Conservation (phyloP, 2,888 invertebrate genomes). For the Hermaeophaga mercurialis region DNA sequence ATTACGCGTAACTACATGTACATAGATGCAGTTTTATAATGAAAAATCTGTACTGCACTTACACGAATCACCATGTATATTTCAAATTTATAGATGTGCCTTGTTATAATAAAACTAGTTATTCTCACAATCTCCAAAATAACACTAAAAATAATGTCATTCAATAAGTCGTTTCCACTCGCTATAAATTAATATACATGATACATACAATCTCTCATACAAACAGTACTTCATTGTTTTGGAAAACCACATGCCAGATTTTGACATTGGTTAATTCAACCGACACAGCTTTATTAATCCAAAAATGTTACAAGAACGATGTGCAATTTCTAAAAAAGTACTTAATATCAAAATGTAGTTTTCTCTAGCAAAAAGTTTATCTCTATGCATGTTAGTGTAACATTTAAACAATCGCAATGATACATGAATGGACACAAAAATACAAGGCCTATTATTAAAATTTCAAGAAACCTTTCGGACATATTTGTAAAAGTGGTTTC, state of each 20-base stretch:
- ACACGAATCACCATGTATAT: too few species aligned
- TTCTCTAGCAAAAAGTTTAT: conserved; percentile 5
- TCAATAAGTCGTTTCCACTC: too few species aligned
- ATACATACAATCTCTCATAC: conserved; percentile 21
- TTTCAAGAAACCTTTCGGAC: conserved; percentile 2
- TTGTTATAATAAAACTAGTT: too few species aligned
- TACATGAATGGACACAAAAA: conserved; percentile 23
- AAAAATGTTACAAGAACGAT: conserved; percentile 7
- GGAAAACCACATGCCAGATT: conserved; percentile 12
- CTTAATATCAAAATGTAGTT: conserved; percentile 9
- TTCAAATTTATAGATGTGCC: too few species aligned
- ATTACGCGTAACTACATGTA: too few species aligned
- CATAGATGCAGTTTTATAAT: too few species aligned
- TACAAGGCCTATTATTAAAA: conserved; percentile 7
- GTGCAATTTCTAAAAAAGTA: not conserved
- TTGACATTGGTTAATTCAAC: conserved; percentile 1
- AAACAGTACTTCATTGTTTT: conserved; percentile 20
- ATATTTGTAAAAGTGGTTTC: conserved; percentile 1
- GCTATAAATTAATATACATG: conserved; percentile 20
- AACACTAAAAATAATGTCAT: too few species aligned
- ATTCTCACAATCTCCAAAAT: too few species aligned
- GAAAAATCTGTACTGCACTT: too few species aligned
- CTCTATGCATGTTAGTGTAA: conserved; percentile 19
- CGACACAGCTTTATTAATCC: not conserved
- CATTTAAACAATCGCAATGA: conserved; percentile 23